Base-by-base conservation (phyloP, 35 echinoderm and acorn worm genomes). In the Nesometra sesokonis region DNA sequence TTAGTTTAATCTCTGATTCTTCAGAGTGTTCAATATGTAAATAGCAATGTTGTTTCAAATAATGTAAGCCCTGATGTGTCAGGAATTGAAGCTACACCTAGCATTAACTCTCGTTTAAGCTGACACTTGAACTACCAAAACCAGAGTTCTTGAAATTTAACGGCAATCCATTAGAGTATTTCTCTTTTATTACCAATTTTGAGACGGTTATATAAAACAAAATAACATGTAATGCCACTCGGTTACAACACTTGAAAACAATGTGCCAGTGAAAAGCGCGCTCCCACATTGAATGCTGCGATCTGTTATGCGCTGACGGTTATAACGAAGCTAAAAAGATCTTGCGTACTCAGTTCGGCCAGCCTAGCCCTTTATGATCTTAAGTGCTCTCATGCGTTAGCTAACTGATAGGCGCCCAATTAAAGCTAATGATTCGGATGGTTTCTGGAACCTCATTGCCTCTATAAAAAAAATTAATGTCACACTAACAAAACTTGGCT, bases 321-420 rank as follows among this genome's bases (percentile, higher is more conserved):
- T 85, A 85, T 39, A 32, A 32, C 11, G 83, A 90, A 80, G 89
- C 57, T 13, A 90, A 90, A 37, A 36, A 36, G 13, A 85, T 90
- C 4, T 37, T 85, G 46, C 36, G 34, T 15, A 90, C 77, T 35
- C 89, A 90, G 89, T 79, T 86, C 35, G 89, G 88, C 31, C 88
- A 89, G 35, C n/a, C n/a, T n/a, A n/a, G n/a, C 88, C 88, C n/a
- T 34, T 84, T 33, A 90, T 91, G 89, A 91, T 91, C 0, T 36
- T 91, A 9, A 86, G 86, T 80, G 84, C 84, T n/a, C 84, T 91
- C 38, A 90, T 90, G 83, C 3, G 57, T 30, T 77, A 88, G 39
- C 78, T 88, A 9, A 37, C 78, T 3, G 37, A 89, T n/a, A 82
- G 36, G 52, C 0, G 77, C 31, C 39, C 78, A 3, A 7, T 89